Base-by-base conservation (phyloP, 1,140 invertebrate species). In the Periplaneta americana region DNA sequence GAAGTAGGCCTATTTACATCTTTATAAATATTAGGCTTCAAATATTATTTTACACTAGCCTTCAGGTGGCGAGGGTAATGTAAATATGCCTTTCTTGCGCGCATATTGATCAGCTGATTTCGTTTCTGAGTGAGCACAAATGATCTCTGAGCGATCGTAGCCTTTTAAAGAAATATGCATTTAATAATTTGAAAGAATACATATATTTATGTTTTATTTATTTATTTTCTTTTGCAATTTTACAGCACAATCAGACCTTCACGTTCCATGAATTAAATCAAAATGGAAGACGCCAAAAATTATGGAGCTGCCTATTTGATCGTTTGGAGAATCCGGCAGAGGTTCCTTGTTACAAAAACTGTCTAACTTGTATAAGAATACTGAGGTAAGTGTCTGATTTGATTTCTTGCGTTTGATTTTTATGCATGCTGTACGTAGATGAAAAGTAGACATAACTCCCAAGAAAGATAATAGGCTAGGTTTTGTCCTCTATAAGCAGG, bases 221-320 rank as follows among this genome's bases (percentile, higher is more conserved):
- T 78, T 78, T 17, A 10, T 18, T 28, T 2, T 76, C 11, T 66
- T 4, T 57, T n/a, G n/a, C n/a, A n/a, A 39, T 15, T 22, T 78
- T 34, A 9, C 34, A 81, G 81, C 35, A 81, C 33, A 78, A 36
- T 33, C 35, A 81, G 74, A 34, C 48, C 2, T 81, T 78, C 28
- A 78, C 75, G 28, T 81, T 81, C 33, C 15, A 39, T 34, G 81
- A 81, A n/a, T 78, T 81, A 34, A 81, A 78, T 33, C 18, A 77
- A 34, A 57, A 57, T 28, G 81, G 57, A 31, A 57, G 35, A 48
- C 81, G 81, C 11, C 81, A 36, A 13, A 78, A 35, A 32, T 18
- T 81, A 28, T 81, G 81, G 81, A n/a, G 4, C 17, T 32, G 37
- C 5, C 75, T 81, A 11, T 77, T 78, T n/a, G 28, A 32, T 18